phyloP scores from a whole-genome alignment of 2,113 vertebrate genomes.

The Apodemus speciosus region DNA sequence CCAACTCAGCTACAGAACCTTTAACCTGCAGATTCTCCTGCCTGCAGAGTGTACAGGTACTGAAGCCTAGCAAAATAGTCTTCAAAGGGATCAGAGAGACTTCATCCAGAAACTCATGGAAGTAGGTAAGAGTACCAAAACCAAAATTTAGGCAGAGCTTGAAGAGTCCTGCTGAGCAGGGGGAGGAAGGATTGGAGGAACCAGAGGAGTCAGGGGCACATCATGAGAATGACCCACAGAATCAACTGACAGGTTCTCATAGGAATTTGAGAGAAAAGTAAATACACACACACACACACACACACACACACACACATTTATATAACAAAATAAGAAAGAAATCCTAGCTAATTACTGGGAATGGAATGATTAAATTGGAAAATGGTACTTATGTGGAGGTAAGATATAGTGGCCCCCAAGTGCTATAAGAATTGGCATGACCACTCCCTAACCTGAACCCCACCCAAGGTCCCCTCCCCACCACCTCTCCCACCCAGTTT shows the following conservation, averaged over 20 bases:
- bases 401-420: not conserved
- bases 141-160: not conserved
- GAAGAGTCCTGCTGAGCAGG: not conserved
- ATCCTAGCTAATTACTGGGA: constrained; percentile 2
- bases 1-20: not conserved
- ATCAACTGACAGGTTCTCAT: not conserved
- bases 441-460: too few relatives aligned
- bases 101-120: not conserved
- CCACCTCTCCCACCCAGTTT: too few relatives aligned
- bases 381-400: not conserved
- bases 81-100: not conserved
- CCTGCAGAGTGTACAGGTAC: too few relatives aligned
- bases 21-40: not conserved
- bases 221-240: not conserved
- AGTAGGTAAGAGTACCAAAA: not conserved
- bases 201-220: not conserved
- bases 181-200: not conserved
- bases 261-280: not conserved
- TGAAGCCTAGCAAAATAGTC: too few relatives aligned
- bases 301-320: too few relatives aligned
- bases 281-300: too few relatives aligned
- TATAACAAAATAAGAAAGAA: too few relatives aligned
- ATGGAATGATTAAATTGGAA: constrained; percentile 21
- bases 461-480: too few relatives aligned
- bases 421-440: not conserved